Conservation (phyloP, 2,113 vertebrate genomes). For the Hydrochoerus hydrochaeris region DNA sequence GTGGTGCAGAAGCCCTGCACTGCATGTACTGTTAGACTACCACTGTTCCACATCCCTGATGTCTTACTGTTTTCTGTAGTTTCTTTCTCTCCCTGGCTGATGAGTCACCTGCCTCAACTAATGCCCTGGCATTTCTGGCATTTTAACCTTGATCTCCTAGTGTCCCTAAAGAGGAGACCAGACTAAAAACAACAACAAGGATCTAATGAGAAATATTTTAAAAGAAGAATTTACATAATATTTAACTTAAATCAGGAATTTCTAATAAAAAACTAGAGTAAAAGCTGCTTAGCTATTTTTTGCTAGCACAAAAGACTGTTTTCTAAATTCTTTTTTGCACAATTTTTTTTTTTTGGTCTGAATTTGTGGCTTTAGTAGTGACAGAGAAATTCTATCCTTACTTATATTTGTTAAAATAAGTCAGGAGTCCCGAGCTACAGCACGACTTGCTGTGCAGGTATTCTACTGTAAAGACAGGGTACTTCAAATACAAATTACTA, state of each 20-base stretch:
- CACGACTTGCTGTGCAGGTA: not conserved
- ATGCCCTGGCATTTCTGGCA: not conserved
- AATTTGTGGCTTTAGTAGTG: not conserved
- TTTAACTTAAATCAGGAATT: not conserved
- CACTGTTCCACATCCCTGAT: too few species aligned
- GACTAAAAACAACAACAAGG: not conserved
- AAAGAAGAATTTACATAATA: not conserved
- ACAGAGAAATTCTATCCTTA: not conserved
- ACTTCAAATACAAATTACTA: not conserved
- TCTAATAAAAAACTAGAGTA: not conserved
- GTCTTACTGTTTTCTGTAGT: not conserved
- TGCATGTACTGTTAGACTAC: too few species aligned
- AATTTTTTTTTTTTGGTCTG: not conserved
- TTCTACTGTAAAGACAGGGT: not conserved
- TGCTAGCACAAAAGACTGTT: not conserved
- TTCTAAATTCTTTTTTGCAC: not conserved
- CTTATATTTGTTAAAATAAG: conserved; percentile 1
- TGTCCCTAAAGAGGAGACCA: not conserved
- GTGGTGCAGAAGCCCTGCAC: not conserved
- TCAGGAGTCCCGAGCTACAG: not conserved
- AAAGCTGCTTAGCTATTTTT: not conserved
- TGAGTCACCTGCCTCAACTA: not conserved
- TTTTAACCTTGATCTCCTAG: not conserved
- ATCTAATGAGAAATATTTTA: not conserved
- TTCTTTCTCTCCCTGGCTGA: not conserved